Evolutionary conservation across 2,113 vertebrate species (phyloP).

Genomic region (Chascanopsetta lugubris): DNA sequence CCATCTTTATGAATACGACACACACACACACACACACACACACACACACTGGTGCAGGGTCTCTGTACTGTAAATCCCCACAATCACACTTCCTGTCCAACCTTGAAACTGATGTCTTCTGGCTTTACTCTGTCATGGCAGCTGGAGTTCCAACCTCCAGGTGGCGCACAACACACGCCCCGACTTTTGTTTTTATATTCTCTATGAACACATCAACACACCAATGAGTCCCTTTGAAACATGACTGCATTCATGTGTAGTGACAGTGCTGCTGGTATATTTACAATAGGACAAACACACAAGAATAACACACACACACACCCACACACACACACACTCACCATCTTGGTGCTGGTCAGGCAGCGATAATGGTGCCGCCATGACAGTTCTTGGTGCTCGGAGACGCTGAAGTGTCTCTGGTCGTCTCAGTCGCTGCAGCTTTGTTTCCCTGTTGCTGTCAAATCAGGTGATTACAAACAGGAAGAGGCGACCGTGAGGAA

Average conservation of each 20-base stretch:
- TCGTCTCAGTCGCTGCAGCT: constrained; percentile 57
- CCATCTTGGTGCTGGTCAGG: constrained; percentile 69
- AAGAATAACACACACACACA: constrained; percentile 30
- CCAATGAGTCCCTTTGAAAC: constrained; percentile 47
- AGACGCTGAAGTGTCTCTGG: constrained; percentile 53
- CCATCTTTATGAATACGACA: constrained; percentile 18
- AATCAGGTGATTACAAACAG: constrained; percentile 21
- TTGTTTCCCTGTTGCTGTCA: constrained; percentile 20
- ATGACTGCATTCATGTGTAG: constrained; percentile 42
- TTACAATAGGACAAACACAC: constrained; percentile 46
- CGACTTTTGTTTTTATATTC: constrained; percentile 36
- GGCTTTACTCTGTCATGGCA: constrained; percentile 57
- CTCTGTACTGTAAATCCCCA: constrained; percentile 45
- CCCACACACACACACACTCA: constrained; percentile 21
- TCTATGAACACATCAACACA: constrained; percentile 37
- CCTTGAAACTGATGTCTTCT: constrained; percentile 71
- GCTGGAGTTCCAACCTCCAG: constrained; percentile 50
- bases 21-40: constrained; percentile 6
- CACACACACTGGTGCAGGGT: constrained; percentile 34
- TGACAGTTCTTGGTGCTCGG: constrained; percentile 68
- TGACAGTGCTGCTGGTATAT: constrained; percentile 41
- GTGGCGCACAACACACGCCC: constrained; percentile 34
- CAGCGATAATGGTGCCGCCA: constrained; percentile 48
- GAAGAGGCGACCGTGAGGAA: constrained; percentile 21
- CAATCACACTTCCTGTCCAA: constrained; percentile 60